Base-by-base conservation (phyloP, 2,113 vertebrate genomes). In the Pipa parva region DNA sequence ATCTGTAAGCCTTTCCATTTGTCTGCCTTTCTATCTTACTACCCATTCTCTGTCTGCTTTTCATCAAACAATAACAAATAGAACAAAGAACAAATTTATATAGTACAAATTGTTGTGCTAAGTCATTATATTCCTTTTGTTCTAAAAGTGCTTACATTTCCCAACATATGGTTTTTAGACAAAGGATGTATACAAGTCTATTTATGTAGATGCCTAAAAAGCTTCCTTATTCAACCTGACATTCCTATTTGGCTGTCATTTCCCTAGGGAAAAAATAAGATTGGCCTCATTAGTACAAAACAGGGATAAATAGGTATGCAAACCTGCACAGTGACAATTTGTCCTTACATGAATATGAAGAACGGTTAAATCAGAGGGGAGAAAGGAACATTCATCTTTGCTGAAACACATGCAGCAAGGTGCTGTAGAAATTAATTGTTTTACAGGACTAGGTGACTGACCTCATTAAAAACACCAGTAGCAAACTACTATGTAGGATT, bases 401-500 rank as follows among this genome's bases (percentile, higher is more conserved):
- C 15, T 72, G 62, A 73, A 76, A 25, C 63, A 37, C 31, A 69
- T 76, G 77, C 59, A 76, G 59, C 31, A 75, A 79, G 33, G 37
- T 56, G 58, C 54, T 68, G 72, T 66, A 73, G 54, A 75, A 77
- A 75, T 80, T 76, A 77, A 71, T 76, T 78, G 31, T 74, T 72
- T 59, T 64, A 76, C 69, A 79, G 63, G 49, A 75, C 37, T 75
- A 10, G 56, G 60, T 72, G 70, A 67, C 37, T 72, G 73, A 73
- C 45, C 73, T 70, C 36, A 77, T 77, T 77, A 78, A 79, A 75
- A 71, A 9, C 1, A 18, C 25, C 63, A 74, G 33, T 70, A 71
- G 75, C 54, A 76, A 71, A 15, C 1, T 71, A 24, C 28, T 77
- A 24, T 33, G 28, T 74, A 21, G 12, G 2, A 74, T 48, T 59